These are phyloP conservation scores for Glandiceps talaboti DNA, from an alignment of 53 echinoderm and acorn worm species.

Conservation along the genomic window DNA sequence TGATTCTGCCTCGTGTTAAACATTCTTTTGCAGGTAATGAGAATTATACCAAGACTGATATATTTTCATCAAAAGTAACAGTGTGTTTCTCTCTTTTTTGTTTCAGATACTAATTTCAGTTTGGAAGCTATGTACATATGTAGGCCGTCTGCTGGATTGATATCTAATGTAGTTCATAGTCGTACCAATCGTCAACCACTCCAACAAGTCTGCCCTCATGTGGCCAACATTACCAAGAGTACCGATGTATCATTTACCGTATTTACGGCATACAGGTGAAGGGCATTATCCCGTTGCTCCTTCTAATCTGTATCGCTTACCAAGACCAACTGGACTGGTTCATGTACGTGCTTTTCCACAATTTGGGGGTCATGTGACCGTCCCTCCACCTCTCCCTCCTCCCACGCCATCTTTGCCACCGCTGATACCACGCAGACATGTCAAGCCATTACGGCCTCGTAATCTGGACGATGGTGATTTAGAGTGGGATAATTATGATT, in stretches of 20 bases:
- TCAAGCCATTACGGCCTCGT: background rate
- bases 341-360: background rate
- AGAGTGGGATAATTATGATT: constrained; percentile 97
- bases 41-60: no score
- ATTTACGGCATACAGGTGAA: background rate
- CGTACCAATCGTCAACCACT: background rate
- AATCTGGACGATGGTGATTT: constrained; percentile 33
- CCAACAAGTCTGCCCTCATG: background rate
- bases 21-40: no score
- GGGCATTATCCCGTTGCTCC: background rate
- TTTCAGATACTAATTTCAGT: background rate
- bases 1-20: no score
- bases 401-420: background rate
- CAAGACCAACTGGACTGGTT: background rate
- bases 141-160: background rate
- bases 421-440: background rate
- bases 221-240: background rate
- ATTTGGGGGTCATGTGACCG: background rate
- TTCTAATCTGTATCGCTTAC: background rate
- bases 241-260: background rate
- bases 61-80: no score
- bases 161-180: background rate
- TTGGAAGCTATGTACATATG: background rate
- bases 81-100: background rate
- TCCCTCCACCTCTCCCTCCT: background rate